Percentiles rank a stretch among this genome's conserved stretches.
These are phyloP conservation scores for Mythimna loreyi DNA, from an alignment of 2,888 invertebrate genomes.

Conservation along the genomic window DNA sequence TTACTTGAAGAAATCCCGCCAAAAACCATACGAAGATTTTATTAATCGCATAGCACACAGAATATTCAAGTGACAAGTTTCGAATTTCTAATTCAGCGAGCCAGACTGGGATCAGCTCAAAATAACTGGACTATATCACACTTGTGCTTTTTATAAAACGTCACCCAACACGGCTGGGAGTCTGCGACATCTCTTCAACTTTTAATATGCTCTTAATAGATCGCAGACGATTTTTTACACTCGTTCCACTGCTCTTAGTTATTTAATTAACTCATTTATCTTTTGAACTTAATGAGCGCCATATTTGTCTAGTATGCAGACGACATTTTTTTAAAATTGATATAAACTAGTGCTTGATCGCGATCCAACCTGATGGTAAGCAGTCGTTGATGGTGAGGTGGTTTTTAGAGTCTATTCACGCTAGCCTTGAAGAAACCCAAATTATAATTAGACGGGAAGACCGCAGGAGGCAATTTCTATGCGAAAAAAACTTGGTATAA, in stretches of 20 bases:
- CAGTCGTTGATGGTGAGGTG: too few species aligned
- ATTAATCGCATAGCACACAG: conserved; percentile 32
- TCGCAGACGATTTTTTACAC: conserved; percentile 55
- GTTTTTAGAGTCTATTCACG: too few species aligned
- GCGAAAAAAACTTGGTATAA: background rate
- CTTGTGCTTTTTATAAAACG: conserved; percentile 64
- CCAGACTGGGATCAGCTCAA: conserved; percentile 66
- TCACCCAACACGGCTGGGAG: conserved; percentile 46
- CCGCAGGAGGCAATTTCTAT: too few species aligned
- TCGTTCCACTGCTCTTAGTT: conserved; percentile 11
- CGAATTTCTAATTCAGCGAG: conserved; percentile 58
- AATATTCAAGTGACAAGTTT: conserved; percentile 62
- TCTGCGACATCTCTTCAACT: conserved; percentile 56
- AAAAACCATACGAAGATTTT: conserved; percentile 7
- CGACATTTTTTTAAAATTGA: too few species aligned
- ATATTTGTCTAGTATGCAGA: conserved; percentile 1
- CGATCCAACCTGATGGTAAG: too few species aligned
- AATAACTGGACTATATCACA: conserved; percentile 64
- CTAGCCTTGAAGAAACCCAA: too few species aligned
- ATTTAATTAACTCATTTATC: conserved; percentile 44
- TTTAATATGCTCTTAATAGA: conserved; percentile 71
- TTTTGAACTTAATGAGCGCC: conserved; percentile 11
- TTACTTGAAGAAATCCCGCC: too few species aligned
- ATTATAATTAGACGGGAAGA: too few species aligned
- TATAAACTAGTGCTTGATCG: too few species aligned